Evolutionary conservation across 1,140 invertebrate species (phyloP), one percentile per base, ranked within the genome.

Genomic region (Trichonephila clavipes): DNA sequence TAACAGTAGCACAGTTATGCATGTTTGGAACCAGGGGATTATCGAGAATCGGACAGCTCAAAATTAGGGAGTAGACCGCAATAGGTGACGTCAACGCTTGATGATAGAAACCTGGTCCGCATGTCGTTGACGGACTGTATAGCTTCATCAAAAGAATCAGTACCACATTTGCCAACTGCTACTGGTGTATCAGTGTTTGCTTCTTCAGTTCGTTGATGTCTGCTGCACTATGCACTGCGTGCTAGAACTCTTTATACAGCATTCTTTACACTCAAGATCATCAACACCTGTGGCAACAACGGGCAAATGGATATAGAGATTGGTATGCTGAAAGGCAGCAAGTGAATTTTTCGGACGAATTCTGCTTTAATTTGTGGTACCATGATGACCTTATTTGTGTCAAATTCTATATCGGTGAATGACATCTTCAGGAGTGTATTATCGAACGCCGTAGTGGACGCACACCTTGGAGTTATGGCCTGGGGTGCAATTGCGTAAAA

Each of bases 241-340:
- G 16, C 85, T 62, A 62, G n/a, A 62, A 64, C 16, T n/a, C 58
- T 87, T 87, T 61, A 28, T 64, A 87, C 59, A 87, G 51, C 2
- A 34, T 87, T 4, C 7, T 16, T 58, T 10, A 64, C n/a, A 87
- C 24, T 3, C 59, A 51, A 87, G 62, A 64, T 0, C n/a, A 87
- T 87, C 28, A 0, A 16, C 61, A 19, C 28, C 85, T 61, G 85
- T 0, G 28, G 85, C 18, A 62, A 87, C 59, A 87, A 64, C 34
- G 85, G n/a, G 24, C 85, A 21, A 7, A 61, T 87, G 18, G 34
- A 51, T 21, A 61, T 62, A 87, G 59, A n/a, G n/a, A 62, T 2
- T 66, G 62, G 24, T 24, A 18, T 87, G 62, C 14, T 18, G 59
- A 64, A 34, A 28, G 85, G 85, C 62, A 87, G 16, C 85, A 62